Conservation (phyloP, 1,140 invertebrate species). For the Drosophila ambigua region DNA sequence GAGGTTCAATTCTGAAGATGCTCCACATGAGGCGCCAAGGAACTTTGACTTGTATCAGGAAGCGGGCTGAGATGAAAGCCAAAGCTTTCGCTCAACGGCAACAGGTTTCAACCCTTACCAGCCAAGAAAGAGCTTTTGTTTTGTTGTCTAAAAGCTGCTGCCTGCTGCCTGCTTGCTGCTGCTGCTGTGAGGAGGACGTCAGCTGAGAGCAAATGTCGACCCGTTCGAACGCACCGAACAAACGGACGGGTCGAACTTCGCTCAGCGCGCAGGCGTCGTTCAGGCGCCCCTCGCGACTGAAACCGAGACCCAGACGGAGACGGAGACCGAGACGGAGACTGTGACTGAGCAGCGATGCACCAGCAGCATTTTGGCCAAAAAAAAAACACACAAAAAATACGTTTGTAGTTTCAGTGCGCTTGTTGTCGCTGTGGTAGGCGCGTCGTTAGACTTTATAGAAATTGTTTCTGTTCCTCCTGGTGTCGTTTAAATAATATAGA, state of each 20-base stretch:
- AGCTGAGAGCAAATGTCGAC: too few species aligned
- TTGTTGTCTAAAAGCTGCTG: too few species aligned
- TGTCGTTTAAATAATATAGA: slow-evolving; percentile 13
- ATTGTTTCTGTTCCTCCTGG: slow-evolving; percentile 11
- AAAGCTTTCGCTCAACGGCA: too few species aligned
- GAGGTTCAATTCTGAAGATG: slow-evolving; percentile 20
- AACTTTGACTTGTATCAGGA: too few species aligned
- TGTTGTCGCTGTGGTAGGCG: slow-evolving; percentile 73
- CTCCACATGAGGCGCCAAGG: neutral
- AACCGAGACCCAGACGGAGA: slow-evolving; percentile 17
- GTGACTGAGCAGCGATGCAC: slow-evolving; percentile 16
- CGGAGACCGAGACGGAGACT: slow-evolving; percentile 4
- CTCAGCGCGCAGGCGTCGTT: slow-evolving; percentile 22
- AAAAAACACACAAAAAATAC: slow-evolving; percentile 19
- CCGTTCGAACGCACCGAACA: slow-evolving; percentile 1
- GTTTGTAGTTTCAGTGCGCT: slow-evolving; percentile 65
- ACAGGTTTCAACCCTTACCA: too few species aligned
- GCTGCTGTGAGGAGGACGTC: too few species aligned
- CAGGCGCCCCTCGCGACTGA: slow-evolving; percentile 1
- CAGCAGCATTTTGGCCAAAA: slow-evolving; percentile 16
- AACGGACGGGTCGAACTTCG: slow-evolving; percentile 17
- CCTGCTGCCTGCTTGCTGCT: too few species aligned
- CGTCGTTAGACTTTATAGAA: slow-evolving; percentile 36
- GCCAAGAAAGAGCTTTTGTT: too few species aligned
- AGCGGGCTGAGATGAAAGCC: too few species aligned